phyloP scores from a whole-genome alignment of 2,113 vertebrate genomes.

The Pangasianodon hypophthalmus region DNA sequence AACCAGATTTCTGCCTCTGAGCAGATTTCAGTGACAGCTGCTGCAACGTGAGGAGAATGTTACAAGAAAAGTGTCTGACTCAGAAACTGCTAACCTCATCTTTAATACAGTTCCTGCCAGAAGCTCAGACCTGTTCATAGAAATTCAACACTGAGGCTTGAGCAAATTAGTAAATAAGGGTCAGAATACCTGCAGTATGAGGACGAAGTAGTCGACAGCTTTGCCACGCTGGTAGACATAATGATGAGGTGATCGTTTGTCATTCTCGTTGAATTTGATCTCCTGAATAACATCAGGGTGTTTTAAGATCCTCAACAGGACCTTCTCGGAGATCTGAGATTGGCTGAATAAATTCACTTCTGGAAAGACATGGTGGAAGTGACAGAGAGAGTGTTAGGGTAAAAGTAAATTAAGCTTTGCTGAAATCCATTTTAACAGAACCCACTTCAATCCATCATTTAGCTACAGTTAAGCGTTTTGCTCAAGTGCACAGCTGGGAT shows the following conservation, averaged over 20 bases:
- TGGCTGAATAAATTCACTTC: constrained; percentile 86
- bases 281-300: constrained; percentile 94
- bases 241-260: constrained; percentile 76
- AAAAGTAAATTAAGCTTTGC: not conserved
- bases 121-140: not conserved
- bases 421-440: not conserved
- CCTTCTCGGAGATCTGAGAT: constrained; percentile 86
- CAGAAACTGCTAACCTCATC: not conserved
- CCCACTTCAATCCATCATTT: not conserved
- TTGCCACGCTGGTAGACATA: constrained; percentile 90
- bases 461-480: not conserved
- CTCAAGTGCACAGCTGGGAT: not conserved
- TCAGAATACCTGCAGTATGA: constrained; percentile 84
- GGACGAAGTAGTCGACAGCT: constrained; percentile 86
- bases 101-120: not conserved
- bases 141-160: not conserved
- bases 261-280: constrained; percentile 84
- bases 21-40: no score
- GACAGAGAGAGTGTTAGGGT: not conserved
- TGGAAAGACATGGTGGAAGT: constrained; percentile 57
- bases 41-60: not conserved
- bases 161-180: not conserved
- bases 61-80: not conserved
- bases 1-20: not conserved
- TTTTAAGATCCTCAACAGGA: constrained; percentile 88